Conservation (phyloP, 1,140 invertebrate genomes). For the Drosophila elegans region DNA sequence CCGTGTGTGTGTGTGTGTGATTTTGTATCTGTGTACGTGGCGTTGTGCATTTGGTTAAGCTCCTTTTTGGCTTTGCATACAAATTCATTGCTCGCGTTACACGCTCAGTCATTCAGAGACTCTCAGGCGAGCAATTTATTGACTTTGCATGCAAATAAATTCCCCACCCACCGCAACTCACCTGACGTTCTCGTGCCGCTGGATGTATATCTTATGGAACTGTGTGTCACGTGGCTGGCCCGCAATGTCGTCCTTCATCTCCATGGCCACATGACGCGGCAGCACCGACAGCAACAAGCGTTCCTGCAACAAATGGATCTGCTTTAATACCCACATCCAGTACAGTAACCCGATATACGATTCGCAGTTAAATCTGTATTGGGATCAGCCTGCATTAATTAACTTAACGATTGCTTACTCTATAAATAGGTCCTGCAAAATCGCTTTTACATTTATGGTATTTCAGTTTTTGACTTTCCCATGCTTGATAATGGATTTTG, state of each 20-base stretch:
- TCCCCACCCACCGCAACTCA: slow-evolving; percentile 84
- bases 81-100: slow-evolving; percentile 70
- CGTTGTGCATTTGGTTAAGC: slow-evolving; percentile 47
- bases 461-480: too few species aligned
- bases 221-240: slow-evolving; percentile 95
- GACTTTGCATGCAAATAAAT: slow-evolving; percentile 80
- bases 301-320: slow-evolving; percentile 88
- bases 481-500: too few species aligned
- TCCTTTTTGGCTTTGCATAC: slow-evolving; percentile 66
- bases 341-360: slow-evolving; percentile 2
- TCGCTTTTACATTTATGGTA: too few species aligned
- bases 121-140: slow-evolving; percentile 69
- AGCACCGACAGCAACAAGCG: slow-evolving; percentile 95
- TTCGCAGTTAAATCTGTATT: slow-evolving; percentile 21
- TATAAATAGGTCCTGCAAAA: background rate
- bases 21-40: slow-evolving; percentile 37
- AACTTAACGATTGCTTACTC: background rate
- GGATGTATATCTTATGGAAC: slow-evolving; percentile 99
- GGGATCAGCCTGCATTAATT: slow-evolving; percentile 6
- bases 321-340: slow-evolving; percentile 31
- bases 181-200: slow-evolving; percentile 98
- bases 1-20: slow-evolving; percentile 5
- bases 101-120: slow-evolving; percentile 39
- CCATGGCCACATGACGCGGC: slow-evolving; percentile 97
- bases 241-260: slow-evolving; percentile 98